A percentile compares a stretch with the other conserved stretches of the same genome.
Evolutionary conservation across 2,113 vertebrate species (phyloP).

Genomic region (Onychorhynchus coronatus): DNA sequence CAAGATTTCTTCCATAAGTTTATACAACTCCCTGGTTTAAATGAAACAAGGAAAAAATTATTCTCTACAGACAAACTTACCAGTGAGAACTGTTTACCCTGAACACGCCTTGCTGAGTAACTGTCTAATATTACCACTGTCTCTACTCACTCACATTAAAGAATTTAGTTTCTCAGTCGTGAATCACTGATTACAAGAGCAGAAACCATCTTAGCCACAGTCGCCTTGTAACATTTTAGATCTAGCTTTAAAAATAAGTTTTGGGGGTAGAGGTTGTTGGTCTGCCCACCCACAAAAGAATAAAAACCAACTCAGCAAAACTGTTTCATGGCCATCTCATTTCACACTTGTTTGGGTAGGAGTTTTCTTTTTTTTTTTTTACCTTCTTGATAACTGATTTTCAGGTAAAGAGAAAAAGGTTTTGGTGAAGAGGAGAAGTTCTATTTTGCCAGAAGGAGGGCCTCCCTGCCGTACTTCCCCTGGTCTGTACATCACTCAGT

Average conservation of each 20-base stretch:
- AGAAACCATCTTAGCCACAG: neutral
- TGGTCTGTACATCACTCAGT: neutral
- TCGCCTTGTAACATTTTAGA: neutral
- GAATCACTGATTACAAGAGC: constrained; percentile 17
- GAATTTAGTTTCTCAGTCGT: neutral
- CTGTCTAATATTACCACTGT: neutral
- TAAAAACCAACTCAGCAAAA: neutral
- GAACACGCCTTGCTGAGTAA: constrained; percentile 44
- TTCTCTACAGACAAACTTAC: neutral
- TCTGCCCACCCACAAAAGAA: neutral
- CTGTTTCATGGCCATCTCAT: neutral
- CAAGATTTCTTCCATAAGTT: neutral
- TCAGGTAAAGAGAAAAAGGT: neutral
- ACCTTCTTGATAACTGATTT: neutral
- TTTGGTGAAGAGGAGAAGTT: neutral
- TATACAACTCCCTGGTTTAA: neutral
- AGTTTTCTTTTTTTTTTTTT: neutral
- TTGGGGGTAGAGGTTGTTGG: neutral
- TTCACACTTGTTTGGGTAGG: neutral
- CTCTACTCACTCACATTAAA: neutral
- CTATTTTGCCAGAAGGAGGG: neutral
- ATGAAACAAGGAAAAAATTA: neutral
- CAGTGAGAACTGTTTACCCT: neutral
- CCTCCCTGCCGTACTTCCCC: neutral
- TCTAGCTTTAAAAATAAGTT: neutral